phyloP scores from a whole-genome alignment of 64 coral and sea anemone species.

The Porites australiensis region DNA sequence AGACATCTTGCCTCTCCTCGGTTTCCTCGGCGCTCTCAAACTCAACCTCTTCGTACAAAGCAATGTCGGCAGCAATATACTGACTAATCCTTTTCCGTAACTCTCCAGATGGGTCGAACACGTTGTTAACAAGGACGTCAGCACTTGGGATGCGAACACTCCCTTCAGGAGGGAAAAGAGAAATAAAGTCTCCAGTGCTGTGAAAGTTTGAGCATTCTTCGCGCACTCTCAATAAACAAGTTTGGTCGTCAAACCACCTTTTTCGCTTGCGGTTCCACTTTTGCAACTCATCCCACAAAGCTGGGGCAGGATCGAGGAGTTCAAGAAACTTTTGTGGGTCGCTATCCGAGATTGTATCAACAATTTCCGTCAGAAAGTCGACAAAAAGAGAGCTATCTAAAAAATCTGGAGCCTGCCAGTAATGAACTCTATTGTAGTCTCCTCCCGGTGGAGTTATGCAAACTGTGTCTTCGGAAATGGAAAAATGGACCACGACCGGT shows the following conservation, averaged over 20 bases:
- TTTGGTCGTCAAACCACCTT: background rate
- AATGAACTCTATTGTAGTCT: background rate
- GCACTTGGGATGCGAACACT: background rate
- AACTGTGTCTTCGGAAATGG: background rate
- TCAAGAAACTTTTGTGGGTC: background rate
- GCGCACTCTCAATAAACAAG: background rate
- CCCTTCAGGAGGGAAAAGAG: background rate
- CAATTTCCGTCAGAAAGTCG: slow-evolving; percentile 2
- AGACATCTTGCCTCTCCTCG: background rate
- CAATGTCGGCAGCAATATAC: background rate
- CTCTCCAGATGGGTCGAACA: background rate
- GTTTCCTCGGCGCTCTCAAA: background rate
- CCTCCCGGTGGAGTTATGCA: background rate
- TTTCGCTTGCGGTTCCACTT: background rate
- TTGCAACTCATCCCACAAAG: background rate
- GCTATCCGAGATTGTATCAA: background rate
- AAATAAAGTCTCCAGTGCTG: background rate
- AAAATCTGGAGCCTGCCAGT: background rate
- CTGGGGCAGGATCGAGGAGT: background rate
- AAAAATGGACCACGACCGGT: background rate
- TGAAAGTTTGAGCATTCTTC: background rate
- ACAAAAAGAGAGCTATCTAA: background rate
- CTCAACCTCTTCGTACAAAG: background rate
- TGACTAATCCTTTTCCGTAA: background rate
- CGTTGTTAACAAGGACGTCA: background rate